phyloP scores from a whole-genome alignment of 2,113 vertebrate species.

The Galbula dea region DNA sequence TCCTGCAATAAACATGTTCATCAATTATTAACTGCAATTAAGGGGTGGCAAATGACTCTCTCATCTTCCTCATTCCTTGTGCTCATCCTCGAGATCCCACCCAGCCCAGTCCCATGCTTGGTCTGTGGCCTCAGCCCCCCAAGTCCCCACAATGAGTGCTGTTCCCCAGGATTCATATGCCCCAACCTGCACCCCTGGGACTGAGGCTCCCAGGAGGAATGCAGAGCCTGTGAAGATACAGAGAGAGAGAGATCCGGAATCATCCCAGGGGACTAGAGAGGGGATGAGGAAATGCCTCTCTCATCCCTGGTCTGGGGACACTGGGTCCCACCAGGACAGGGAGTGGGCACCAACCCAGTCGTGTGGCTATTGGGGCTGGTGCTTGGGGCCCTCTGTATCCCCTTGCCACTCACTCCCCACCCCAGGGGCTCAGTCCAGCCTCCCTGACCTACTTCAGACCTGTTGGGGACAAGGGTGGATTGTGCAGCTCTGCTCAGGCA shows the following conservation, averaged over 20 bases:
- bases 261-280: background rate
- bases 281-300: background rate
- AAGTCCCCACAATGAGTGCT: accelerated
- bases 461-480: background rate
- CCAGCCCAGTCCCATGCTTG: accelerated
- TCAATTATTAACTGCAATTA: conserved; percentile 64
- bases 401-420: background rate
- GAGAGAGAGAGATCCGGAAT: background rate
- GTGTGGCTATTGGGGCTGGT: background rate
- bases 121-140: background rate
- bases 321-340: background rate
- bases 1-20: background rate
- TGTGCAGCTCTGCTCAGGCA: conserved; percentile 44
- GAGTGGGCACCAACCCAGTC: background rate
- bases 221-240: background rate
- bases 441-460: conserved; percentile 54
- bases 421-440: background rate
- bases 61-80: background rate
- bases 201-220: background rate
- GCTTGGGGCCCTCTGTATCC: background rate
- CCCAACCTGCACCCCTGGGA: background rate
- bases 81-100: background rate
- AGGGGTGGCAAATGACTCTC: background rate
- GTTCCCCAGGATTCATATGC: background rate
- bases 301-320: background rate